These are phyloP conservation scores for Rhabdornis inornatus DNA, from an alignment of 2,113 vertebrate species.

Conservation along the genomic window DNA sequence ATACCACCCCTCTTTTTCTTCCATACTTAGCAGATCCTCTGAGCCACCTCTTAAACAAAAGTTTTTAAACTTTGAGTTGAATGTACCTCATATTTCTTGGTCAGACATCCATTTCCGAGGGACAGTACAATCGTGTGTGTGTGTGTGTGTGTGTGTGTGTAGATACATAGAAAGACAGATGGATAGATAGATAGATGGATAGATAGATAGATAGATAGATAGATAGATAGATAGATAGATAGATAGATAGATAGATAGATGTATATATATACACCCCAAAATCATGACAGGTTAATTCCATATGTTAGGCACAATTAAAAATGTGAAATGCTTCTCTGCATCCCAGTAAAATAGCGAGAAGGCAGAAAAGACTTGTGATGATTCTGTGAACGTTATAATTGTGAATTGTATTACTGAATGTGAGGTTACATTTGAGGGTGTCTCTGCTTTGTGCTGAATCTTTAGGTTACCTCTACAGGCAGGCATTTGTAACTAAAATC, in stretches of 20 bases:
- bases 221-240: too few relatives aligned
- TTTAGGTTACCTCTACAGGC: not conserved
- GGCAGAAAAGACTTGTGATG: not conserved
- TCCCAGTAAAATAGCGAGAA: not conserved
- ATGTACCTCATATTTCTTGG: not conserved
- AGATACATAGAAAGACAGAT: too few relatives aligned
- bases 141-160: not conserved
- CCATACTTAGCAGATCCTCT: not conserved
- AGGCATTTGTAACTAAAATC: not conserved
- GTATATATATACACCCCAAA: not conserved
- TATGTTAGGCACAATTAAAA: not conserved
- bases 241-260: too few relatives aligned
- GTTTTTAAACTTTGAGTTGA: not conserved
- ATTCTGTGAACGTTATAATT: not conserved
- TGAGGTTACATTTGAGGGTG: not conserved
- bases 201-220: too few relatives aligned
- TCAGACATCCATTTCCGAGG: not conserved
- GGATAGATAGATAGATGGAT: too few relatives aligned
- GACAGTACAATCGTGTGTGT: fast-evolving
- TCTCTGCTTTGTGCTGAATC: not conserved
- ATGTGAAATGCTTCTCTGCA: not conserved
- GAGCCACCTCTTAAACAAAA: not conserved
- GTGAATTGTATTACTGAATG: not conserved
- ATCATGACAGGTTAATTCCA: not conserved
- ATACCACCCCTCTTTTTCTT: not conserved